Conservation (phyloP, 2,113 vertebrate genomes). For the Alaudala cheleensis region DNA sequence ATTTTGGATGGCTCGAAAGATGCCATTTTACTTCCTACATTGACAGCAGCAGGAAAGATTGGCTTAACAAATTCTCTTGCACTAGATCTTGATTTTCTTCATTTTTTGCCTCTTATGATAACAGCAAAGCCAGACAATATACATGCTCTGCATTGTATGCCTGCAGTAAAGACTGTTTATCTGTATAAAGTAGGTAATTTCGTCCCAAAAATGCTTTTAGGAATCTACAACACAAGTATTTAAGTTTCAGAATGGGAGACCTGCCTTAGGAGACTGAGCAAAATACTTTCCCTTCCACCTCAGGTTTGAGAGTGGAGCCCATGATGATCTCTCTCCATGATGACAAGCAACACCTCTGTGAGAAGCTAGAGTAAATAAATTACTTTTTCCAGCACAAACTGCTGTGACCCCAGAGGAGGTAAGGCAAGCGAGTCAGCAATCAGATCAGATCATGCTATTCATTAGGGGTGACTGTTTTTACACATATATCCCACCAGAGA, state of each 20-base stretch:
- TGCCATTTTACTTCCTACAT: not conserved
- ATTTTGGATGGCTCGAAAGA: not conserved
- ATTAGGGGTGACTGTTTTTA: conserved; percentile 14
- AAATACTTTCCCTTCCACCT: not conserved
- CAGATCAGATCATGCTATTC: not conserved
- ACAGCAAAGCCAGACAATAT: not conserved
- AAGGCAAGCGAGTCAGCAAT: not conserved
- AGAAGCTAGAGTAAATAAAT: not conserved
- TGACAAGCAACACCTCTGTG: not conserved
- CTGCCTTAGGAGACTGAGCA: not conserved
- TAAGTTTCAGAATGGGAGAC: not conserved
- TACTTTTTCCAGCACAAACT: not conserved
- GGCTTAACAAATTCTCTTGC: not conserved
- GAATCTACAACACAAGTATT: not conserved
- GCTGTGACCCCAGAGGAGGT: not conserved
- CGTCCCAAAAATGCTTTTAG: not conserved
- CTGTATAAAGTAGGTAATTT: not conserved
- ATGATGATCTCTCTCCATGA: not conserved
- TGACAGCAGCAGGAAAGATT: not conserved
- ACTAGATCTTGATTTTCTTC: not conserved
- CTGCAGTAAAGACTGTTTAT: not conserved
- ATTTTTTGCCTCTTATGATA: not conserved
- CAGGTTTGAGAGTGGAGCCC: not conserved
- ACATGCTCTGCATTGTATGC: fast-evolving
- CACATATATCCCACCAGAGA: not conserved